These are phyloP conservation scores for Hydrozoanthus tunicans DNA, from an alignment of 64 coral and sea anemone species.

Conservation along the genomic window DNA sequence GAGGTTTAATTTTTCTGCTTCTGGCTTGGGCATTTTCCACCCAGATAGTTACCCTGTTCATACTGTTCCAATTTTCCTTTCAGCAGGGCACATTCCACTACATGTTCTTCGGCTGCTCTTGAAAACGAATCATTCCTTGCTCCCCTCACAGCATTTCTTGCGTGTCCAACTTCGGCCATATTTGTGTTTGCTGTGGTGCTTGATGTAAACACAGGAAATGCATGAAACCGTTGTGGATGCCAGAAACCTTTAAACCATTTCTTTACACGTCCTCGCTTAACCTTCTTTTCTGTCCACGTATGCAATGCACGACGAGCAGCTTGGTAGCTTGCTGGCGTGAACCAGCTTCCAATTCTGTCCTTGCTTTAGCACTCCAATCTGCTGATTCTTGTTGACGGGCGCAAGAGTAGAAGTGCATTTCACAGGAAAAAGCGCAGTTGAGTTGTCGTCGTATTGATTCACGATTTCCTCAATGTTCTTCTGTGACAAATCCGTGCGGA, in stretches of 20 bases:
- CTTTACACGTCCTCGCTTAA: conserved; percentile 52
- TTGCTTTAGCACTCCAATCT: conserved; percentile 62
- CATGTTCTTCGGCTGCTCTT: conserved; percentile 47
- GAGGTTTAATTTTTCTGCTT: conserved; percentile 48
- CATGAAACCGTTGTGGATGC: conserved; percentile 64
- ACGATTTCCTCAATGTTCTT: conserved; percentile 73
- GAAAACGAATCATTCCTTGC: conserved; percentile 52
- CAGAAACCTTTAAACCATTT: conserved; percentile 62
- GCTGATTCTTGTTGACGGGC: conserved; percentile 31
- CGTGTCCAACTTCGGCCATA: conserved; percentile 73
- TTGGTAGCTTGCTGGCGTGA: conserved; percentile 59
- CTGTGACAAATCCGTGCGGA: conserved; percentile 58
- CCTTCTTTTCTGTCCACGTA: conserved; percentile 54
- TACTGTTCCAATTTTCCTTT: conserved; percentile 36
- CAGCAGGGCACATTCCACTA: conserved; percentile 36
- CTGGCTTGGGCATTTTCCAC: conserved; percentile 57
- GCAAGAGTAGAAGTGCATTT: conserved; percentile 70
- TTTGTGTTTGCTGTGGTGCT: conserved; percentile 56
- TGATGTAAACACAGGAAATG: conserved; percentile 45
- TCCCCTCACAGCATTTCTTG: conserved; percentile 56
- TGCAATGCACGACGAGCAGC: conserved; percentile 44
- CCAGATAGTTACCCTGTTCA: conserved; percentile 58
- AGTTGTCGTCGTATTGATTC: conserved; percentile 51
- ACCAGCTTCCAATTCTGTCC: conserved; percentile 38
- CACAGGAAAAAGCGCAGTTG: conserved; percentile 42